Evolutionary conservation across 2,113 vertebrate species (phyloP).

Genomic region (Pleuronectes platessa): DNA sequence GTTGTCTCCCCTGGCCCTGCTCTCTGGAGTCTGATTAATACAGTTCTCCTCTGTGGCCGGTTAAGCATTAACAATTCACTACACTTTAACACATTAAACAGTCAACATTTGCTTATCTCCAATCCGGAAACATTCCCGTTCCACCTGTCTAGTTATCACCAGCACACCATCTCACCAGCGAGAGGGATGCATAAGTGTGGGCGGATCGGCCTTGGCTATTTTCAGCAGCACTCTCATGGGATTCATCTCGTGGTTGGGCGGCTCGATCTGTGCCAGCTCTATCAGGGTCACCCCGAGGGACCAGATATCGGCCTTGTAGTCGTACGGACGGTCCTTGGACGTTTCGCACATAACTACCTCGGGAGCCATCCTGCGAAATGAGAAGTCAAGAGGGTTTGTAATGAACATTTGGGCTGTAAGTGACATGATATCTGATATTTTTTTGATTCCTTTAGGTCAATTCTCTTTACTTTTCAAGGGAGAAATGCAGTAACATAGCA

Average conservation of each 20-base stretch:
- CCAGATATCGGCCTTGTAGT: conserved; percentile 99
- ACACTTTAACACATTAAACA: conserved; percentile 30
- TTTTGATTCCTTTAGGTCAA: background rate
- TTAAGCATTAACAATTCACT: conserved; percentile 16
- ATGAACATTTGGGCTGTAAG: background rate
- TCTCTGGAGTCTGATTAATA: background rate
- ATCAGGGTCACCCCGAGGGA: conserved; percentile 97
- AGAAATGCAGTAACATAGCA: background rate
- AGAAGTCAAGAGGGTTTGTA: background rate
- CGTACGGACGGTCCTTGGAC: conserved; percentile 96
- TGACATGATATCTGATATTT: background rate
- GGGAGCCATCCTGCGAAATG: conserved; percentile 93
- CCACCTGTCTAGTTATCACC: conserved; percentile 40
- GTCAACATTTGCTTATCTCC: conserved; percentile 35
- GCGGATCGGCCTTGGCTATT: conserved; percentile 97
- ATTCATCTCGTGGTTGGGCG: conserved; percentile 98
- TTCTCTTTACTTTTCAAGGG: background rate
- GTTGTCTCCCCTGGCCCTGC: background rate
- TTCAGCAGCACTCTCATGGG: conserved; percentile 98
- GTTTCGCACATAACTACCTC: conserved; percentile 99
- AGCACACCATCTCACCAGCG: conserved; percentile 94
- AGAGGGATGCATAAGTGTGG: conserved; percentile 92
- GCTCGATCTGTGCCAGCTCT: conserved; percentile 98
- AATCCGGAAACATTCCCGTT: conserved; percentile 39
- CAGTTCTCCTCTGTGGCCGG: background rate